A percentile compares a stretch with the other conserved stretches of the same genome.
These are phyloP conservation scores for Pachypsylla venusta DNA, from an alignment of 1,140 invertebrate genomes.

Conservation along the genomic window DNA sequence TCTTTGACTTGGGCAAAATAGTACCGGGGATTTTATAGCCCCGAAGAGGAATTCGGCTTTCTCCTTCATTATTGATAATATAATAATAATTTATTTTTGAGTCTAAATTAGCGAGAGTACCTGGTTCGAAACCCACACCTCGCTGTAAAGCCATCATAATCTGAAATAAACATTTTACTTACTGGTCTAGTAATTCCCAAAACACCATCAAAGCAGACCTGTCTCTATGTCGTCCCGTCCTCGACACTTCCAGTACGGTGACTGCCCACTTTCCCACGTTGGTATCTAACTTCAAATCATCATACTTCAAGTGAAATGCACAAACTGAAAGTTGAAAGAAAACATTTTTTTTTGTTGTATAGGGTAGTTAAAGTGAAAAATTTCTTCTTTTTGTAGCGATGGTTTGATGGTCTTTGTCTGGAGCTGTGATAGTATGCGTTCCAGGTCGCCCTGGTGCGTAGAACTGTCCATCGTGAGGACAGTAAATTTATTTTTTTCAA, in stretches of 20 bases:
- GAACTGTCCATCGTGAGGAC: too few species aligned
- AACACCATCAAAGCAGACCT: conserved; percentile 86
- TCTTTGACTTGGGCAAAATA: too few species aligned
- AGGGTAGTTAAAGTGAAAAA: conserved; percentile 7
- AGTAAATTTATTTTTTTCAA: too few species aligned
- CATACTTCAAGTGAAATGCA: conserved; percentile 95
- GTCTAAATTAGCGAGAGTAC: too few species aligned
- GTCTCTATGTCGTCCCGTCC: conserved; percentile 91
- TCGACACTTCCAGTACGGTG: conserved; percentile 76
- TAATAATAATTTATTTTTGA: too few species aligned
- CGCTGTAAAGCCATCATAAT: not conserved
- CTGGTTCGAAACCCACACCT: too few species aligned
- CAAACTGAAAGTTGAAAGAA: conserved; percentile 58
- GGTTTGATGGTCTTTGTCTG: not conserved
- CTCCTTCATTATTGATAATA: too few species aligned
- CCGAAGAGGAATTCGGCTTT: too few species aligned
- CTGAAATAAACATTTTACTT: conserved; percentile 26
- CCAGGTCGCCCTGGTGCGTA: too few species aligned
- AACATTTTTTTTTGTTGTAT: too few species aligned
- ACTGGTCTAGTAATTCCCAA: conserved; percentile 95
- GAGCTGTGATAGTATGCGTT: too few species aligned
- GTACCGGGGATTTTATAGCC: too few species aligned
- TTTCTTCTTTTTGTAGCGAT: not conserved
- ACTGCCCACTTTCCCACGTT: conserved; percentile 96
- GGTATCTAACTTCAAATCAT: conserved; percentile 82